Evolutionary conservation across 2,888 invertebrate genomes (phyloP).

Genomic region (Drosophila macrospina): DNA sequence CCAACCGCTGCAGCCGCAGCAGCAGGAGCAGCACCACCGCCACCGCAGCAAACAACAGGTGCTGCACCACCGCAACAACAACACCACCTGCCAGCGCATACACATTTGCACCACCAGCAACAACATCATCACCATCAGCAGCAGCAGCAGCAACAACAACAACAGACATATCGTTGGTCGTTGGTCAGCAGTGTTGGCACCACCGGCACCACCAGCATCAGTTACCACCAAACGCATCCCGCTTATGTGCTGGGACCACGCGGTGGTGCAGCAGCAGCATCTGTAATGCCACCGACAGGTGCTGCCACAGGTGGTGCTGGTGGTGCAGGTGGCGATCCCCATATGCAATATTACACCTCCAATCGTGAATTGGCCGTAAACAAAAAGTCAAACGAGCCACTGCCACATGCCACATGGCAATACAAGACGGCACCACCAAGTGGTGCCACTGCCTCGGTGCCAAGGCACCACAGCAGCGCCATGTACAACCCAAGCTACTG

Average conservation of each 20-base stretch:
- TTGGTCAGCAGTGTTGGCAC: constrained; percentile 16
- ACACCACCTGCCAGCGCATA: constrained; percentile 20
- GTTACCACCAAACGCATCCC: constrained; percentile 40
- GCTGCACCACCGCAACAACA: constrained; percentile 29
- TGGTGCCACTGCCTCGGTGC: constrained; percentile 2
- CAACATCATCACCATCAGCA: constrained; percentile 23
- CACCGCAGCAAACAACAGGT: too few species aligned
- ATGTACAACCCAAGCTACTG: constrained; percentile 52
- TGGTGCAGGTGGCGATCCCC: constrained; percentile 58
- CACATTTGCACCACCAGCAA: constrained; percentile 30
- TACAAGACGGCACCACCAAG: constrained; percentile 46
- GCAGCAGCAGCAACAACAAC: constrained; percentile 32
- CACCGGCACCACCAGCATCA: constrained; percentile 34
- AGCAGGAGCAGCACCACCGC: constrained; percentile 29
- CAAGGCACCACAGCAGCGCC: constrained; percentile 20
- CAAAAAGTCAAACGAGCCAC: constrained; percentile 57
- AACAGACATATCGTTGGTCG: too few species aligned
- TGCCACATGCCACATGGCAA: constrained; percentile 55
- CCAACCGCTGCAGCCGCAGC: constrained; percentile 20
- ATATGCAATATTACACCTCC: constrained; percentile 71
- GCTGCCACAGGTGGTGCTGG: constrained; percentile 41
- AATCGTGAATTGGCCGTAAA: constrained; percentile 58
- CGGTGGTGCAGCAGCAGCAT: constrained; percentile 39
- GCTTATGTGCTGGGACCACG: constrained; percentile 48
- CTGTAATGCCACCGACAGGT: constrained; percentile 52